Percentiles rank a stretch among this genome's conserved stretches.
Conservation (phyloP, 2,797 vertebrate species). For the Monodelphis domestica region DNA sequence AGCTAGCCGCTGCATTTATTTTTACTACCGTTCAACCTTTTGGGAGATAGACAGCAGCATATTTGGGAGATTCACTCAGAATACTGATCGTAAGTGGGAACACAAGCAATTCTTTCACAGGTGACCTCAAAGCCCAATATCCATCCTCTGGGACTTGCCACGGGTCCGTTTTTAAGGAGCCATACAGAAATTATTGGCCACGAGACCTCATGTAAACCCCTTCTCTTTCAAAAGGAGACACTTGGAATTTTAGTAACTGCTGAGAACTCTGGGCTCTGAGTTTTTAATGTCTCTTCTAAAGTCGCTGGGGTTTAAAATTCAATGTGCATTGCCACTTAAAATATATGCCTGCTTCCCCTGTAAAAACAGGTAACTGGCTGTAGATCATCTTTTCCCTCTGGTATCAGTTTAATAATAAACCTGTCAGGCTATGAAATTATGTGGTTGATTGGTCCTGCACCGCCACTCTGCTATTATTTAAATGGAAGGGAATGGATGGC, state of each 20-base stretch:
- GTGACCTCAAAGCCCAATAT: not conserved
- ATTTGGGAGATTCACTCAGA: not conserved
- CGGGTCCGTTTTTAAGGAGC: not conserved
- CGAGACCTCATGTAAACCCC: not conserved
- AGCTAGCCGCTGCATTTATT: not conserved
- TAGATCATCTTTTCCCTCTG: constrained; percentile 17
- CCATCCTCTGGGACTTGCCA: not conserved
- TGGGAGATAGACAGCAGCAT: not conserved
- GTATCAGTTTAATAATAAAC: constrained; percentile 70
- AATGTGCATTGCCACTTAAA: not conserved
- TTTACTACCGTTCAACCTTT: not conserved
- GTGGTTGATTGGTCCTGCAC: constrained; percentile 63
- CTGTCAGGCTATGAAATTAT: constrained; percentile 36
- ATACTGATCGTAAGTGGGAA: not conserved
- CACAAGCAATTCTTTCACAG: not conserved
- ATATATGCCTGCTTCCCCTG: constrained; percentile 29
- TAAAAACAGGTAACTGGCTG: constrained; percentile 17
- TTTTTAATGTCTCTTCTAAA: constrained; percentile 30
- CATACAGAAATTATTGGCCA: not conserved
- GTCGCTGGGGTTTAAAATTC: constrained; percentile 34
- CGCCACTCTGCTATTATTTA: constrained; percentile 69
- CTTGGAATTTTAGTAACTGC: not conserved
- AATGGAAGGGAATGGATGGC: constrained; percentile 59
- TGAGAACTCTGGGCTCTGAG: not conserved
- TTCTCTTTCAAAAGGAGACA: constrained; percentile 27